Conservation (phyloP, 2,113 vertebrate species). For the Rhegmatorhina hoffmannsi region DNA sequence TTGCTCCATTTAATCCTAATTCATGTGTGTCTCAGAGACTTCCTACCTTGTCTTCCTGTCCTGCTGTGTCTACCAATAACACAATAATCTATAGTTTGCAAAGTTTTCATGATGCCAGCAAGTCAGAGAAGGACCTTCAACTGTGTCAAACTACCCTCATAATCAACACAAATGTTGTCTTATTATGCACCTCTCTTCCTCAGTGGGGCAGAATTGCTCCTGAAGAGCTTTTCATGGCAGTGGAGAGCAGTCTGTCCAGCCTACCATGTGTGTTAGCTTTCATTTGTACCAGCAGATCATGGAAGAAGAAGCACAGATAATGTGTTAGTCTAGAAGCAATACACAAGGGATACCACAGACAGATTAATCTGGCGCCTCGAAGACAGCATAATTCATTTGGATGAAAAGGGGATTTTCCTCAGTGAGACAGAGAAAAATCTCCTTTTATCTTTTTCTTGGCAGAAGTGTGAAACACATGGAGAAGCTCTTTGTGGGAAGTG, state of each 20-base stretch:
- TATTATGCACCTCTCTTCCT: neutral
- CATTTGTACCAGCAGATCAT: neutral
- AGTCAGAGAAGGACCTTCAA: neutral
- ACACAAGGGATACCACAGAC: conserved; percentile 14
- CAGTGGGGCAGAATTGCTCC: neutral
- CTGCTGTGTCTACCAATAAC: neutral
- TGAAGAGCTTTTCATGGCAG: neutral
- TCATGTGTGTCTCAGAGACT: conserved; percentile 5
- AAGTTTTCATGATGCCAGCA: neutral
- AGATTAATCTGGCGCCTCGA: conserved; percentile 54
- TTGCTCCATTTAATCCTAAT: conserved; percentile 58
- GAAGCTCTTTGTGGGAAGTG: neutral
- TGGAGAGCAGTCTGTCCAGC: neutral
- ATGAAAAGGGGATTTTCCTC: conserved; percentile 40
- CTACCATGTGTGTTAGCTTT: neutral
- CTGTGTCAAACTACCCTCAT: neutral
- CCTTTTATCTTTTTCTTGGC: conserved; percentile 26
- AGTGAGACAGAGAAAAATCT: conserved; percentile 13
- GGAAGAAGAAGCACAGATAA: neutral
- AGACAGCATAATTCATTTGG: conserved; percentile 52
- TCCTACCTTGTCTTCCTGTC: neutral
- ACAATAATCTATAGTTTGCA: neutral
- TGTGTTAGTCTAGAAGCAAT: conserved; percentile 6
- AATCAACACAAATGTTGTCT: neutral
- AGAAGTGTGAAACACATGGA: neutral